Evolutionary conservation across 1,140 invertebrate species (phyloP), one percentile per base, ranked within the genome.

Genomic region (Drosophila ercepeae): DNA sequence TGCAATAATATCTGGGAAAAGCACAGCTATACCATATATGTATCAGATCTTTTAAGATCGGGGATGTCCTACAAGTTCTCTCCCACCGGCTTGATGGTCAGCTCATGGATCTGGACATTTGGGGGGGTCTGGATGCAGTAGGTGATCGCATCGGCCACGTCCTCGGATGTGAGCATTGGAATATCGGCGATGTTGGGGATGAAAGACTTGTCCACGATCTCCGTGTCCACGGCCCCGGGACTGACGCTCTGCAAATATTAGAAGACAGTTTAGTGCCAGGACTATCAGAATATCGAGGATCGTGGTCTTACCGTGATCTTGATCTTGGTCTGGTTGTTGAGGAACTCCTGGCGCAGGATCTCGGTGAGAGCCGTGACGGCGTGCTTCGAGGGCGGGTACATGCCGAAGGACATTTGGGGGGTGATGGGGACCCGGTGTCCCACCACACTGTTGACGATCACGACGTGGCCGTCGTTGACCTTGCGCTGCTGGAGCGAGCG

Each of bases 371-470:
- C 94, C 2, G 93, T 95, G 1, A 96, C 89, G 0, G 94, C 95
- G 91, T 93, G 93, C 92, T 97, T 97, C 14, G 93, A 94, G 8
- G 94, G 93, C 1, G 93, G 65, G 86, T 96, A 97, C 32, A 95
- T 82, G 71, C 81, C 92, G 1, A 70, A 13, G 27, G 34, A 64
- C 4, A 72, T 0, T 44, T 58, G 46, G 4, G 92, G 91, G 3
- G 79, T 11, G 11, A 83, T 76, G 2, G 92, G 92, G 1, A 93
- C 78, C 21, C 77, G 89, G 63, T 94, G 93, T 0, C 93, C 94
- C 0, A 89, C 90, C 41, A 94, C 54, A 65, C 93, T 96, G 89
- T 95, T 96, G 2, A 97, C 92, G 48, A 95, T 93, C 25, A 97
- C 92, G 23, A 97, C 93, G 60, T 96, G 95, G 0, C 96, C 96